These are phyloP conservation scores for Acanthurus leucopareius DNA, from an alignment of 2,797 vertebrate genomes.

Conservation along the genomic window DNA sequence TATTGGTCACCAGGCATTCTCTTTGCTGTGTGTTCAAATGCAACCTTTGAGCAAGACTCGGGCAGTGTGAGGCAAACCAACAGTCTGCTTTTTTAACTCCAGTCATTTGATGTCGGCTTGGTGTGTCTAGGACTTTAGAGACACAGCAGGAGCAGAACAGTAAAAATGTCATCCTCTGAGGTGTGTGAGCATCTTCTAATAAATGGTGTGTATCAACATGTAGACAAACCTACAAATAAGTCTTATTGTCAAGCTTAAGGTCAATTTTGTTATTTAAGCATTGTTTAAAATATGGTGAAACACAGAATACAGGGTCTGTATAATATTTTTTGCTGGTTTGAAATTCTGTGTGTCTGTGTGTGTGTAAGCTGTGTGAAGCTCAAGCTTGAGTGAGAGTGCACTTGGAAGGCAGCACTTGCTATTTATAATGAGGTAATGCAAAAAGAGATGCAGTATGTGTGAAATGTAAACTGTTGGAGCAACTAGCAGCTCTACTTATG, in stretches of 20 bases:
- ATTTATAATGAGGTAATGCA: constrained; percentile 50
- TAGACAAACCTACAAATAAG: neutral
- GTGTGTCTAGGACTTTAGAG: too few species aligned
- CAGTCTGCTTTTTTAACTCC: too few species aligned
- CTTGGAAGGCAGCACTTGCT: neutral
- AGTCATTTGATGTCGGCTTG: too few species aligned
- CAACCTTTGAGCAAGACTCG: too few species aligned
- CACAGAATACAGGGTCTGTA: neutral
- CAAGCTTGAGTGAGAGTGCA: neutral
- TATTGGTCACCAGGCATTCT: too few species aligned
- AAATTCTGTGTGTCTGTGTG: neutral
- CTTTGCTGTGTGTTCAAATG: too few species aligned
- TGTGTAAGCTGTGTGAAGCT: neutral
- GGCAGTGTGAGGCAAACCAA: too few species aligned
- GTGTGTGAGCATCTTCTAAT: neutral
- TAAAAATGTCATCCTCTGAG: neutral
- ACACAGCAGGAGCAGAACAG: neutral
- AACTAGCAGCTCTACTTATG: neutral
- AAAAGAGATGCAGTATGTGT: constrained; percentile 30
- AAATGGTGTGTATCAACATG: neutral
- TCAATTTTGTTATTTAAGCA: neutral
- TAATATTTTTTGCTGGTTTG: neutral
- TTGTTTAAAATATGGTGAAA: constrained; percentile 17
- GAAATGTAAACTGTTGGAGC: constrained; percentile 52
- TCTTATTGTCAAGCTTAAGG: neutral